Conservation (phyloP, 2,888 invertebrate species). For the Xestia rhomboidea region DNA sequence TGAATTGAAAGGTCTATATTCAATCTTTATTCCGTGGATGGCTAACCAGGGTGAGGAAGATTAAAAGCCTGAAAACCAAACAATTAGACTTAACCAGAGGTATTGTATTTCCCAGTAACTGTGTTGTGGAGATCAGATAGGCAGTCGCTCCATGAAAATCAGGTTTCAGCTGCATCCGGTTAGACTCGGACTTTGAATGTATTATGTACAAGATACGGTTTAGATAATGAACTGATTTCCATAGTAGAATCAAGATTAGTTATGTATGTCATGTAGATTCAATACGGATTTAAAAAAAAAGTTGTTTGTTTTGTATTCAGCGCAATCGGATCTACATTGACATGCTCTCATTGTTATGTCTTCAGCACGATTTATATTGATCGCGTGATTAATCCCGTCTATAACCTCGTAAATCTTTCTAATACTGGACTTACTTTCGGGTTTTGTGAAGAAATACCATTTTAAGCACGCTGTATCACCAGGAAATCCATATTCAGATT, state of each 20-base stretch:
- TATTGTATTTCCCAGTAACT: background rate
- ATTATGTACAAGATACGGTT: background rate
- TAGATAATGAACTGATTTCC: background rate
- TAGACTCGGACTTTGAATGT: background rate
- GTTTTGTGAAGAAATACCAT: background rate
- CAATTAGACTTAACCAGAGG: background rate
- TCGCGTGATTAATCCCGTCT: slow-evolving; percentile 45
- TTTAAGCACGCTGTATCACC: background rate
- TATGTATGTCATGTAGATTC: slow-evolving; percentile 11
- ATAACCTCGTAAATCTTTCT: slow-evolving; percentile 18
- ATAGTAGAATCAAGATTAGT: background rate
- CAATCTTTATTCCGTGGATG: background rate
- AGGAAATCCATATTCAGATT: background rate
- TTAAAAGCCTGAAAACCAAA: background rate
- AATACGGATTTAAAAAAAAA: slow-evolving; percentile 35
- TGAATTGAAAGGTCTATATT: background rate
- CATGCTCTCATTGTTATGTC: slow-evolving; percentile 53
- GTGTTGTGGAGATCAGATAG: background rate
- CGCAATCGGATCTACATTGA: slow-evolving; percentile 44
- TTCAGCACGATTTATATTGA: slow-evolving; percentile 50
- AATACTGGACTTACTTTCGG: slow-evolving; percentile 23
- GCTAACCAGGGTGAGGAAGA: background rate
- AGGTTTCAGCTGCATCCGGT: background rate
- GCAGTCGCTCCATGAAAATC: background rate
- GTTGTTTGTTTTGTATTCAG: slow-evolving; percentile 46